phyloP scores from a whole-genome alignment of 2,888 invertebrate genomes.

The Chloroclysta siterata region DNA sequence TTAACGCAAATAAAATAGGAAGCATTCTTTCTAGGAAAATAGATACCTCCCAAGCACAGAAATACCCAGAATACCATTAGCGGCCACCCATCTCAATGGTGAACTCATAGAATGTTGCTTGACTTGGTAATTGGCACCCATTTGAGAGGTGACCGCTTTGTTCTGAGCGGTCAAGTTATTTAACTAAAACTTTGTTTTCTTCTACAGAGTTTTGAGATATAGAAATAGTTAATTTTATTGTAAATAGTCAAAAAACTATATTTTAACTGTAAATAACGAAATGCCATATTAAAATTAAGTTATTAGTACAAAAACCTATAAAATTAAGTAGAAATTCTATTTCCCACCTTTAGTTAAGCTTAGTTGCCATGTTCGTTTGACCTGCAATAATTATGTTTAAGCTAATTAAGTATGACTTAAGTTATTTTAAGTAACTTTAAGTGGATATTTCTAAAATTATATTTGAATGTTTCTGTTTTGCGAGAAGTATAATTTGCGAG shows the following conservation, averaged over 20 bases:
- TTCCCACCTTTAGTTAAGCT: constrained; percentile 41
- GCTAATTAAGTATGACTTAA: constrained; percentile 29
- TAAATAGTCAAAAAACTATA: constrained; percentile 12
- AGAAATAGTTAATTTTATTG: not conserved
- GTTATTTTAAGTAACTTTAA: constrained; percentile 22
- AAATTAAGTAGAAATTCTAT: constrained; percentile 36
- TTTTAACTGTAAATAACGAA: constrained; percentile 36
- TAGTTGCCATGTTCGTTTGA: constrained; percentile 38
- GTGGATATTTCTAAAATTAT: constrained; percentile 11
- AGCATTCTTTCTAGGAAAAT: no score
- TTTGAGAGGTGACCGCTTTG: no score
- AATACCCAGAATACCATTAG: not conserved
- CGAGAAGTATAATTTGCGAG: not conserved
- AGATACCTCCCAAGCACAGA: not conserved
- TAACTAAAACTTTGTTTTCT: not conserved
- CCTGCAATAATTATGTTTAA: constrained; percentile 42
- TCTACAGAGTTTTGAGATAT: not conserved
- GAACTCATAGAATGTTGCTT: not conserved
- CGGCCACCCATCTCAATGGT: not conserved
- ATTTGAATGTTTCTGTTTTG: not conserved
- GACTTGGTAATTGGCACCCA: not conserved
- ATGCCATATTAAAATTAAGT: constrained; percentile 45
- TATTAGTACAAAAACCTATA: constrained; percentile 30
- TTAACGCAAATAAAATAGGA: no score
- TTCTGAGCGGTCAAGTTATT: not conserved